Evolutionary conservation across 2,797 vertebrate genomes (phyloP).

Genomic region (Hyperoplus lanceolatus): DNA sequence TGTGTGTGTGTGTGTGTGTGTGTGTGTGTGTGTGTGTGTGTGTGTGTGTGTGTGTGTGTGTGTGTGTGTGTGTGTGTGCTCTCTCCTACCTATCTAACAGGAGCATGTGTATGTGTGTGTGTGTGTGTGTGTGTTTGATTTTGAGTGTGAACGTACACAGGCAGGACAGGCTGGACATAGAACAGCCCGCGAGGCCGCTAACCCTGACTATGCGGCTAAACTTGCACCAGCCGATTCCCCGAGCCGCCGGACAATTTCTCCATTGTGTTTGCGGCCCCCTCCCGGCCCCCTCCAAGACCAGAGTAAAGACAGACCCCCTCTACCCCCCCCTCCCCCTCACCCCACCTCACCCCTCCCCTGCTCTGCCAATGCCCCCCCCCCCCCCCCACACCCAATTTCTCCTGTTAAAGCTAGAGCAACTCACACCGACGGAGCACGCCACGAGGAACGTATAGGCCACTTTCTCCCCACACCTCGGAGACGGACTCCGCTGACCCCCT

Average conservation of each 20-base stretch:
- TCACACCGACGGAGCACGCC: slow-evolving; percentile 41
- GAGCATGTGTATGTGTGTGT: too few relatives aligned
- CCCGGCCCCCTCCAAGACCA: slow-evolving; percentile 66
- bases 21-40: slow-evolving; percentile 10
- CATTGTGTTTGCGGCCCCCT: slow-evolving; percentile 66
- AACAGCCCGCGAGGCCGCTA: slow-evolving; percentile 46
- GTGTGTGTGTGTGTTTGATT: slow-evolving; percentile 14
- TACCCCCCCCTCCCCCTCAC: not conserved
- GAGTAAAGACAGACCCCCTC: slow-evolving; percentile 43
- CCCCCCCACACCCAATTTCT: not conserved
- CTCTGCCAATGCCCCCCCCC: slow-evolving; percentile 21
- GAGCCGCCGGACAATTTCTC: slow-evolving; percentile 71
- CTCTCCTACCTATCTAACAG: too few relatives aligned
- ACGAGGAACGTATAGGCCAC: slow-evolving; percentile 47
- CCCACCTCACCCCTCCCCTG: not conserved
- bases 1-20: slow-evolving; percentile 30
- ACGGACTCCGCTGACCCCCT: slow-evolving; percentile 56
- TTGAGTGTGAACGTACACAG: slow-evolving; percentile 57
- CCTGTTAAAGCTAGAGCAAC: slow-evolving; percentile 67
- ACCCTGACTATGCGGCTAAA: slow-evolving; percentile 49
- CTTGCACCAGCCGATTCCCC: slow-evolving; percentile 40
- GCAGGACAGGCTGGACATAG: slow-evolving; percentile 58
- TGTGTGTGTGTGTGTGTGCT: too few relatives aligned
- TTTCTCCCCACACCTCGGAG: slow-evolving; percentile 64
- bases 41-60: too few relatives aligned